Evolutionary conservation across 2,888 invertebrate species (phyloP).

Genomic region (Tinea trinotella): DNA sequence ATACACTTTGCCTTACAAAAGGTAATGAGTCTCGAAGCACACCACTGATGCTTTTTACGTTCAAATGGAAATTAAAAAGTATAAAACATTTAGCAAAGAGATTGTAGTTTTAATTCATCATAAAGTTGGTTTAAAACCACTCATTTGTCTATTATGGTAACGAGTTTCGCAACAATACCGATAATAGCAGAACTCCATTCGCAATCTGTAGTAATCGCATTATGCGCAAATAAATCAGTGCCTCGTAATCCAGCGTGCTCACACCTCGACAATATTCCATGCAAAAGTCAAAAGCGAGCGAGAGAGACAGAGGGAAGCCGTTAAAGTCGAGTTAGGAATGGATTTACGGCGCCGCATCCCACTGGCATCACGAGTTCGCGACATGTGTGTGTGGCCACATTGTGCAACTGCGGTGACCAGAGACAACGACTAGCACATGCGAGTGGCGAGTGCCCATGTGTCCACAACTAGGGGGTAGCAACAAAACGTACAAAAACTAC

Average conservation of each 20-base stretch:
- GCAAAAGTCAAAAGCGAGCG: conserved; percentile 14
- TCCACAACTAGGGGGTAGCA: not conserved
- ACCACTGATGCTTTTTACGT: conserved; percentile 25
- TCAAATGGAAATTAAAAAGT: conserved; percentile 27
- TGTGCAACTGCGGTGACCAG: conserved; percentile 12
- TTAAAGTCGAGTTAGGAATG: conserved; percentile 59
- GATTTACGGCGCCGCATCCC: conserved; percentile 45
- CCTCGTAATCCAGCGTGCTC: conserved; percentile 14
- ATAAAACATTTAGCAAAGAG: too few species aligned
- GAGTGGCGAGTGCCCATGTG: conserved; percentile 1
- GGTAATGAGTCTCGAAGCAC: conserved; percentile 34
- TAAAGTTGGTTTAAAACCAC: not conserved
- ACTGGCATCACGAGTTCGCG: conserved; percentile 14
- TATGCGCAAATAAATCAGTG: conserved; percentile 15
- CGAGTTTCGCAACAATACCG: conserved; percentile 10
- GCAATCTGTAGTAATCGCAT: conserved; percentile 16
- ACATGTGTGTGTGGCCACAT: conserved; percentile 16
- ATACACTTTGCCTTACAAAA: conserved; percentile 37
- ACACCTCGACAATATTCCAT: conserved; percentile 15
- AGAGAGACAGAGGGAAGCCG: conserved; percentile 25
- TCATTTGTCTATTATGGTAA: conserved; percentile 1
- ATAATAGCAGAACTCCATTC: conserved; percentile 14
- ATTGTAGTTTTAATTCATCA: too few species aligned
- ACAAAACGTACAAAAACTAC: conserved; percentile 14
- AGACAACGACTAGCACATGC: not conserved